These are phyloP conservation scores for Sinohyriopsis cumingii DNA, from an alignment of 2,888 invertebrate species.

Conservation along the genomic window DNA sequence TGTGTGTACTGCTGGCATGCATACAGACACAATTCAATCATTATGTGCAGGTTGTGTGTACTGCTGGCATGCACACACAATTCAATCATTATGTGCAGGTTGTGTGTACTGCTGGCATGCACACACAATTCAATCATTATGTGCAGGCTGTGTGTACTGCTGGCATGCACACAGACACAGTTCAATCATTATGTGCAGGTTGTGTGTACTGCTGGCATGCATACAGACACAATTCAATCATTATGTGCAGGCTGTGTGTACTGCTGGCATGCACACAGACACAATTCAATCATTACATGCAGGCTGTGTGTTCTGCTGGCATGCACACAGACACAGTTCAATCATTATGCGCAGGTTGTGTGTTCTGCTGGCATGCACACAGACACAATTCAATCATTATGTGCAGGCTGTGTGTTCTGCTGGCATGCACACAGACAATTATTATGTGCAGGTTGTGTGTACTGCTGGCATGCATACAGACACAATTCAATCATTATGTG, in stretches of 20 bases:
- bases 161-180: conserved; percentile 2
- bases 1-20: not conserved
- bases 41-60: not conserved
- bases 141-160: too few relatives aligned
- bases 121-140: conserved; percentile 5
- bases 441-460: not conserved
- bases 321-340: conserved; percentile 8
- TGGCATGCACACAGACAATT: conserved; percentile 2
- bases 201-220: not conserved
- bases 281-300: conserved; percentile 7
- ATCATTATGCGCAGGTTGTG: too few relatives aligned
- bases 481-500: conserved; percentile 6
- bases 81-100: conserved; percentile 8
- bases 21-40: conserved; percentile 4
- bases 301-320: too few relatives aligned
- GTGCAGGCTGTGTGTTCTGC: too few relatives aligned
- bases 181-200: conserved; percentile 8
- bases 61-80: conserved; percentile 1
- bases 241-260: not conserved
- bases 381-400: conserved; percentile 5
- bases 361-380: not conserved
- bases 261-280: conserved; percentile 1
- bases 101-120: not conserved
- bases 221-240: conserved; percentile 4
- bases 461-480: not conserved